Evolutionary conservation across 2,888 invertebrate species (phyloP).

Genomic region (Polyploca ridens): DNA sequence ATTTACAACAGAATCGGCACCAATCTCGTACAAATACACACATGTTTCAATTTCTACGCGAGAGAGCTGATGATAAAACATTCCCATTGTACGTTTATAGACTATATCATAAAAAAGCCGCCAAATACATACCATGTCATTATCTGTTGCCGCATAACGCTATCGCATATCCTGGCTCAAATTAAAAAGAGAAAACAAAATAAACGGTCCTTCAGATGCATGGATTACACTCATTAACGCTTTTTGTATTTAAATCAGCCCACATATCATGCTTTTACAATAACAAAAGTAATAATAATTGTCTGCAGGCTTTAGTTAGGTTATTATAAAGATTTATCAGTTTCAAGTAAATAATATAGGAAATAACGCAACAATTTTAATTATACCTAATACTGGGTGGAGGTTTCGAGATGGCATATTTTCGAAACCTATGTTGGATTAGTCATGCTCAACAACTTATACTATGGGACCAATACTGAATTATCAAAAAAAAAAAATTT

Average conservation of each 20-base stretch:
- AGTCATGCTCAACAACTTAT: too few relatives aligned
- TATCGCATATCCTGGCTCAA: slow-evolving; percentile 68
- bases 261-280: slow-evolving; percentile 1
- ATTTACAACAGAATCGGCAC: too few relatives aligned
- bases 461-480: too few relatives aligned
- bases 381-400: too few relatives aligned
- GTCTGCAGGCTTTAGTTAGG: not conserved
- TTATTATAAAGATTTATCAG: not conserved
- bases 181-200: slow-evolving; percentile 49
- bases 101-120: slow-evolving; percentile 17
- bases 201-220: slow-evolving; percentile 9
- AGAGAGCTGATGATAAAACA: not conserved
- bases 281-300: not conserved
- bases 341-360: not conserved
- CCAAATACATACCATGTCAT: slow-evolving; percentile 60
- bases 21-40: too few relatives aligned
- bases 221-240: not conserved
- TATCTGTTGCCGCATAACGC: slow-evolving; percentile 50
- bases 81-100: not conserved
- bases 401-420: too few relatives aligned
- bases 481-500: too few relatives aligned
- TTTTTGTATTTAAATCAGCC: not conserved
- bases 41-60: not conserved
- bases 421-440: too few relatives aligned
- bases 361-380: not conserved